Conservation (phyloP, 2,888 invertebrate species). For the Acleris holmiana region DNA sequence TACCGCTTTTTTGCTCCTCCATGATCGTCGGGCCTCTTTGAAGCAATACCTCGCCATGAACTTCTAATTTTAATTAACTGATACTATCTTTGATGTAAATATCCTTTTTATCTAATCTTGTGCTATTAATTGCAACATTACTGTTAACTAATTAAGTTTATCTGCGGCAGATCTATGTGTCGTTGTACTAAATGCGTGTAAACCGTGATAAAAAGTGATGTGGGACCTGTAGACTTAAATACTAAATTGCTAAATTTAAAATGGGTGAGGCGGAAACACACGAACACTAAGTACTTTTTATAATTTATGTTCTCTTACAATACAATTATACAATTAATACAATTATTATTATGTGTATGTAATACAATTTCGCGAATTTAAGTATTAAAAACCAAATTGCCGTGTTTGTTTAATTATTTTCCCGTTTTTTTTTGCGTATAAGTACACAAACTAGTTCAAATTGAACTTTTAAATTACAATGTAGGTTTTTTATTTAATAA, state of each 20-base stretch:
- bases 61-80: conserved; percentile 34
- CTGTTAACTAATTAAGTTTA: conserved; percentile 35
- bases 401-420: too few relatives aligned
- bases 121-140: conserved; percentile 33
- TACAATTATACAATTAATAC: too few relatives aligned
- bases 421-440: too few relatives aligned
- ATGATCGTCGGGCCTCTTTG: conserved; percentile 20
- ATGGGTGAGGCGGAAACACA: neutral
- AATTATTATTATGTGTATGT: too few relatives aligned
- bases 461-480: too few relatives aligned
- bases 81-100: conserved; percentile 31
- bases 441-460: too few relatives aligned
- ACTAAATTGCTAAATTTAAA: conserved; percentile 11
- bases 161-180: conserved; percentile 27
- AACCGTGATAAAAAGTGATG: conserved; percentile 12
- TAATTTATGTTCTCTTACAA: too few relatives aligned
- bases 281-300: too few relatives aligned
- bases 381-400: too few relatives aligned
- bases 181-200: conserved; percentile 10
- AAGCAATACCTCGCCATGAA: conserved; percentile 11
- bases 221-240: neutral
- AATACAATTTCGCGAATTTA: too few relatives aligned
- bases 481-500: neutral
- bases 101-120: conserved; percentile 32
- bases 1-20: neutral